A percentile compares a stretch with the other conserved stretches of the same genome.
Evolutionary conservation across 2,888 invertebrate species (phyloP).

Genomic region (Ophioninae sp.): DNA sequence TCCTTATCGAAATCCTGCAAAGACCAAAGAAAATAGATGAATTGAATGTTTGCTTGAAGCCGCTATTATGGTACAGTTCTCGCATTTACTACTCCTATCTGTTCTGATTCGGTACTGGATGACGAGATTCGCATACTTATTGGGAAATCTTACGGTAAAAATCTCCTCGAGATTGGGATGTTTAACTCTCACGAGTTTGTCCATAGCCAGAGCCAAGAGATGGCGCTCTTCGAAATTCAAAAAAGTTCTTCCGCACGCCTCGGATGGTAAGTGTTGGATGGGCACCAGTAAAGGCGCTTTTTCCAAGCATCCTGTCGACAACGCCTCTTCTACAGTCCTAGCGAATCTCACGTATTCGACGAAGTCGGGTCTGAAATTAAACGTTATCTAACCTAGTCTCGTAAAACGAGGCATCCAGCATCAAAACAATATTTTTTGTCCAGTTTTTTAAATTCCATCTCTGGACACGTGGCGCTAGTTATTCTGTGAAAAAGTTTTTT

Average conservation of each 20-base stretch:
- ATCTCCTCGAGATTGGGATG: slow-evolving; percentile 87
- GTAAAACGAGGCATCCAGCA: too few species aligned
- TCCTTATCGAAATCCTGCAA: slow-evolving; percentile 86
- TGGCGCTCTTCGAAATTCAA: slow-evolving; percentile 89
- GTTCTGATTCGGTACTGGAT: too few species aligned
- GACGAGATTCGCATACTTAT: neutral
- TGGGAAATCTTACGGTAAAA: slow-evolving; percentile 82
- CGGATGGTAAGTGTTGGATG: slow-evolving; percentile 86
- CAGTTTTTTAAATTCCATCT: too few species aligned
- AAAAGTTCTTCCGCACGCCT: slow-evolving; percentile 85
- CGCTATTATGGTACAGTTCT: too few species aligned
- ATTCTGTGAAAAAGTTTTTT: too few species aligned
- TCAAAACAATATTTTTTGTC: too few species aligned
- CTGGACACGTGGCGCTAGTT: too few species aligned
- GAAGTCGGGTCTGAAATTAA: slow-evolving; percentile 63
- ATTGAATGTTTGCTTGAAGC: neutral
- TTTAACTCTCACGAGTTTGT: slow-evolving; percentile 86
- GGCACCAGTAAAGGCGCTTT: slow-evolving; percentile 87
- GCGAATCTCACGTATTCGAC: slow-evolving; percentile 87
- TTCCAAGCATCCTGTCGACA: slow-evolving; percentile 85
- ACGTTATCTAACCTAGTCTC: neutral
- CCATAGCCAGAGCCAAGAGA: slow-evolving; percentile 85
- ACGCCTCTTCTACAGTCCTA: slow-evolving; percentile 86
- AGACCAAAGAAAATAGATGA: slow-evolving; percentile 23
- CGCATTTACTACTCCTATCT: too few species aligned